Evolutionary conservation across 2,797 vertebrate genomes (phyloP).

Genomic region (Borostomias antarcticus): DNA sequence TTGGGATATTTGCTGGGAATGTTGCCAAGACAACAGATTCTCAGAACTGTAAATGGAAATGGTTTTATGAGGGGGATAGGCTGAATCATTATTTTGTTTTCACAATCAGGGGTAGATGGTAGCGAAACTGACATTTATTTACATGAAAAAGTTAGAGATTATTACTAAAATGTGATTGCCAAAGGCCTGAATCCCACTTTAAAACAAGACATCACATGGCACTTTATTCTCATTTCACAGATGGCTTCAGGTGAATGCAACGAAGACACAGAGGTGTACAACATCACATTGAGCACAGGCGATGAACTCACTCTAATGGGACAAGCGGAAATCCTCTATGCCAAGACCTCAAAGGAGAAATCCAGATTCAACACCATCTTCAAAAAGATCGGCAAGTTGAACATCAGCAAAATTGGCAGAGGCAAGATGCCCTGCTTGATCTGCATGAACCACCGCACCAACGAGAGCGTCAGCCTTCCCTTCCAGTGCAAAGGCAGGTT

Average conservation of each 20-base stretch:
- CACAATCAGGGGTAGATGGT: too few species aligned
- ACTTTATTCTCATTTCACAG: constrained; percentile 66
- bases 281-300: constrained; percentile 93
- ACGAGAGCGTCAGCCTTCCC: constrained; percentile 97
- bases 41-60: too few species aligned
- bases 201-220: not conserved
- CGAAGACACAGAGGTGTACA: constrained; percentile 97
- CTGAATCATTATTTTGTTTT: too few species aligned
- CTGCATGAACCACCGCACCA: constrained; percentile 99
- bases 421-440: constrained; percentile 99
- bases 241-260: constrained; percentile 98
- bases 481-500: constrained; percentile 98
- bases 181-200: too few species aligned
- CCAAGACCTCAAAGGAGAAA: constrained; percentile 94
- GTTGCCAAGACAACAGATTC: too few species aligned
- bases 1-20: too few species aligned
- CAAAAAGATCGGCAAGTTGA: constrained; percentile 95
- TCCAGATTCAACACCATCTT: constrained; percentile 97
- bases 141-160: too few species aligned
- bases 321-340: constrained; percentile 97
- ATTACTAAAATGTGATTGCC: too few species aligned
- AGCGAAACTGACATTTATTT: too few species aligned
- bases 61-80: too few species aligned
- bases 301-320: constrained; percentile 98
- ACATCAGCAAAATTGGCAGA: constrained; percentile 91